These are phyloP conservation scores for Peromyscus melanophrys DNA, from an alignment of 2,797 vertebrate species.

Conservation along the genomic window DNA sequence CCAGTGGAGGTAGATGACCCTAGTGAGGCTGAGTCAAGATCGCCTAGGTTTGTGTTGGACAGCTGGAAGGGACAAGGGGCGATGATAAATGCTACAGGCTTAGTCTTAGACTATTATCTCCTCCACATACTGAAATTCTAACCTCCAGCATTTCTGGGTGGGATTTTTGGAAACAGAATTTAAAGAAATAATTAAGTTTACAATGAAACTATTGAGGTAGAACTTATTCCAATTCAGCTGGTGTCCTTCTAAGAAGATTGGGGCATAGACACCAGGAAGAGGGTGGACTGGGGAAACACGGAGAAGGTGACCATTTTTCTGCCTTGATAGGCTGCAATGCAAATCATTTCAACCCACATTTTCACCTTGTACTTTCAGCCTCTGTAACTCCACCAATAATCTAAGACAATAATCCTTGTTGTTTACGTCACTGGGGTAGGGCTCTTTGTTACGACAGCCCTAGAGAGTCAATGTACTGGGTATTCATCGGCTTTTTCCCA, in stretches of 20 bases:
- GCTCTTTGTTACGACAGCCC: background rate
- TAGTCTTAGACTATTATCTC: no score
- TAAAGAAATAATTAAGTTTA: background rate
- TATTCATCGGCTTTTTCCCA: background rate
- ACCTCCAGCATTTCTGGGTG: accelerated
- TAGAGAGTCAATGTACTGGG: accelerated
- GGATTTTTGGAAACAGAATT: background rate
- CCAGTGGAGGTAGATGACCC: accelerated
- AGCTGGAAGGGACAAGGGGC: background rate
- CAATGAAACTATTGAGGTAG: background rate
- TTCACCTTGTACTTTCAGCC: background rate
- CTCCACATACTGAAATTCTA: background rate
- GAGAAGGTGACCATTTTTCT: background rate
- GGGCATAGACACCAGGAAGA: background rate
- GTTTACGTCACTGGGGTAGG: background rate
- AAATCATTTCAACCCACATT: background rate
- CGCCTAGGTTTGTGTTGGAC: background rate
- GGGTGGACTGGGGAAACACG: background rate
- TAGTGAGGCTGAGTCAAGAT: background rate
- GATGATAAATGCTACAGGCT: accelerated
- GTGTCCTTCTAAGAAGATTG: background rate
- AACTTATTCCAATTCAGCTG: background rate
- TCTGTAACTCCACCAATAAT: no score
- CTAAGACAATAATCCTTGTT: background rate
- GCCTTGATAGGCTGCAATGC: background rate